Base-by-base conservation (phyloP, 1,140 invertebrate genomes). In the Babylonia areolata region DNA sequence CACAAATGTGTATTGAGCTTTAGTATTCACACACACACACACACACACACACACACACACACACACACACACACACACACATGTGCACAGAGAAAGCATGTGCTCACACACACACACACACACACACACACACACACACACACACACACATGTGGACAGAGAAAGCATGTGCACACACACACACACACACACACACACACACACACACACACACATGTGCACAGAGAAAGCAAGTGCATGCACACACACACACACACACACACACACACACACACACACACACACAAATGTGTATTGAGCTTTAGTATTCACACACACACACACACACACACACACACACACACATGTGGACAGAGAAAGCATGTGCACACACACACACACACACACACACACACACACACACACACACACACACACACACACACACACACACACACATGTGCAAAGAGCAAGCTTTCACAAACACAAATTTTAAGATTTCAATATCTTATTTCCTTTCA, bases 271-370 rank as follows among this genome's bases (percentile, higher is more conserved):
- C 75, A 78, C 40, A 11, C 75, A 78, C 40, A 78, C 12, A 11
- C 40, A 78, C 40, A 46, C 46, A 58, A 28, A 81, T 31, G 54
- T 20, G 28, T 28, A n/a, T 40, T 58, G 9, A 51, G 15, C n/a
- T n/a, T n/a, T 15, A 46, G 15, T 20, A 78, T 31, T 33, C 40
- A 78, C 75, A 78, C 40, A 78, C 75, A 78, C 40, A 78, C 12
- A 39, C 40, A 78, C 75, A 78, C 35, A 78, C 75, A 78, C 40
- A 78, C 75, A 78, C 75, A 78, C 75, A 78, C 40, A 78, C 40
- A 46, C 46, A 78, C 75, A 78, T 31, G 33, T 28, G 33, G 17
- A 46, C 46, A 81, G 15, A 46, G 15, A 5, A 46, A 46, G 42
- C 42, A 46, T 15, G 15, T n/a, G n/a, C 75, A 78, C 40, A 78